Base-by-base conservation (phyloP, 2,113 vertebrate species). In the Tichodroma muraria region DNA sequence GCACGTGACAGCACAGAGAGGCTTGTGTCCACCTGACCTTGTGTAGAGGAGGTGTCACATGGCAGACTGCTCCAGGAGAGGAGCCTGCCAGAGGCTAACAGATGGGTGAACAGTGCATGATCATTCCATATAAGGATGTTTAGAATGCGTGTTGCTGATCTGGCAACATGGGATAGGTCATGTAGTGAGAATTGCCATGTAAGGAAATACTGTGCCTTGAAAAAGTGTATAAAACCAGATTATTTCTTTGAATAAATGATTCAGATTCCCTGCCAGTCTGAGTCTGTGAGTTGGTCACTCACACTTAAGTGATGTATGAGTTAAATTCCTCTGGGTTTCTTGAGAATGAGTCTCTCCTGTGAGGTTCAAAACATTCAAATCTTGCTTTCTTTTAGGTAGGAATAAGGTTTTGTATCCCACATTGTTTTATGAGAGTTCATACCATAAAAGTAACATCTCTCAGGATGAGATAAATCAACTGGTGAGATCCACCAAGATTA, bases 61-160 rank as follows among this genome's bases (percentile, higher is more conserved):
- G 0, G 13, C 21, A 38, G 21, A 76, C 2, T 40, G 40, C 7
- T 25, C 21, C 11, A 60, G 56, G 44, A 60, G n/a, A 49, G n/a
- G 16, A 38, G 27, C 56, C 54, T 31, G 27, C 20, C 4, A 3
- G n/a, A 31, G 49, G 15, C 27, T 37, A 56, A 31, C 15, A 24
- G 9, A 37, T 0, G 2, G 18, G 15, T 49, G 40, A 57, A 45
- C 24, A 22, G 14, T 0, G 0, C 0, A 2, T 28, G 15, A 30
- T 35, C 40, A 45, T 8, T 11, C 40, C 40, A 13, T 1, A 10
- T 10, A 13, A n/a, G 13, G 13, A 45, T 18, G 16, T 56, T 28
- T n/a, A 30, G 25, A 13, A 23, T 5, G 15, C 0, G 0, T 45
- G 8, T 59, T 44, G 10, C 33, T 75, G 42, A 8, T 12, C 3